These are phyloP conservation scores for Todus mexicanus DNA, from an alignment of 2,797 vertebrate genomes.

Conservation along the genomic window DNA sequence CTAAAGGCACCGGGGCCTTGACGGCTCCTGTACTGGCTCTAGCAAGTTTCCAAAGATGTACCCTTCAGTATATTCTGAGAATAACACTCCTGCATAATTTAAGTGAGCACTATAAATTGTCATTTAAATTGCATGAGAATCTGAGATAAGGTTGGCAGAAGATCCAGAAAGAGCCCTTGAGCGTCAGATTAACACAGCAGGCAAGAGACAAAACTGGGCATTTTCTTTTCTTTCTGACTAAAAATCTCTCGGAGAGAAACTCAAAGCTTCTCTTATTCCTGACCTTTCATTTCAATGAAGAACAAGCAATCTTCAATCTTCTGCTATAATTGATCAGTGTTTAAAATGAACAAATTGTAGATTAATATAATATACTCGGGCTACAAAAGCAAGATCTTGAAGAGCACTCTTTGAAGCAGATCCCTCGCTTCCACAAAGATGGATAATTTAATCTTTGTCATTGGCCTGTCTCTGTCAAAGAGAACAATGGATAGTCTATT, in stretches of 20 bases:
- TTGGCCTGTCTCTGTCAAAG: conserved; percentile 85
- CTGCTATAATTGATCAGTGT: conserved; percentile 25
- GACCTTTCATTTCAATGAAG: conserved; percentile 44
- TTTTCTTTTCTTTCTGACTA: conserved; percentile 14
- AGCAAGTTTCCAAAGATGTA: not conserved
- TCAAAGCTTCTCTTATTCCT: not conserved
- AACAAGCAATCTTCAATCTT: conserved; percentile 12
- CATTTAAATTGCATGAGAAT: conserved; percentile 51
- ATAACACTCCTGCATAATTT: conserved; percentile 17
- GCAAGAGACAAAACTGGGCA: not conserved
- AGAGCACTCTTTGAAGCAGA: conserved; percentile 26
- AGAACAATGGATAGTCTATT: conserved; percentile 86
- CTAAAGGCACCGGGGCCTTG: not conserved
- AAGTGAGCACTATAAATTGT: conserved; percentile 28
- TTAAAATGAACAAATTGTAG: conserved; percentile 41
- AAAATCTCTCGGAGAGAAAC: not conserved
- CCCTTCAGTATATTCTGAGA: not conserved
- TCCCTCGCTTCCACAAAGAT: conserved; percentile 68
- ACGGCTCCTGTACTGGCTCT: not conserved
- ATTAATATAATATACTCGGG: conserved; percentile 31
- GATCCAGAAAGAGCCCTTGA: conserved; percentile 28
- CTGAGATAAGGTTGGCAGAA: conserved; percentile 26
- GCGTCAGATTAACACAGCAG: conserved; percentile 21
- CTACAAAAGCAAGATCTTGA: conserved; percentile 19
- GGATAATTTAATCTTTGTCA: conserved; percentile 85